These are phyloP conservation scores for Apotomis betuletana DNA, from an alignment of 2,888 invertebrate species.

Conservation along the genomic window DNA sequence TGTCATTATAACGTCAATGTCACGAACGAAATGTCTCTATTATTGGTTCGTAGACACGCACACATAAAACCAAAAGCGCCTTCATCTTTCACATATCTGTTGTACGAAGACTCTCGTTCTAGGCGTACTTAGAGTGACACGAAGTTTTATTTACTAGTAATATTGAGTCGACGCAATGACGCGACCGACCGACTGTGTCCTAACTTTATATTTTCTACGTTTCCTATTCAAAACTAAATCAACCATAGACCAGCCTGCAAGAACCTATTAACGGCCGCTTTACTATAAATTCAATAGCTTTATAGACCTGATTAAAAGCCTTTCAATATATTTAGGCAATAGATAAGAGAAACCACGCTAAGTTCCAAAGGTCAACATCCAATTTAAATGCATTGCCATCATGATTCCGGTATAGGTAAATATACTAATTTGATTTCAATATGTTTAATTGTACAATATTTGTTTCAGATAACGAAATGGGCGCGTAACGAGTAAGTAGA, in stretches of 20 bases:
- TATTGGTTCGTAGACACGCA: no score
- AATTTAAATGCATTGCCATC: conserved; percentile 30
- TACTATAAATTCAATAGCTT: background rate
- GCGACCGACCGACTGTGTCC: no score
- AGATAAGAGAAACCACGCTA: conserved; percentile 4
- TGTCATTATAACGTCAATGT: no score
- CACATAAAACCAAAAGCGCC: no score
- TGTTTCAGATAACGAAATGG: conserved; percentile 33
- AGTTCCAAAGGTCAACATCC: conserved; percentile 22
- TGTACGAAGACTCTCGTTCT: no score
- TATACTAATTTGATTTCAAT: conserved; percentile 10
- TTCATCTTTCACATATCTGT: no score
- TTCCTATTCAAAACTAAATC: background rate
- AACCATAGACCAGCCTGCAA: background rate
- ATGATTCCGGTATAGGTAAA: conserved; percentile 11
- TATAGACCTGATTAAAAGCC: background rate
- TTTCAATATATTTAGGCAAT: conserved; percentile 1
- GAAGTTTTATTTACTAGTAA: no score
- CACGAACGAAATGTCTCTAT: no score
- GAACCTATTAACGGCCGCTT: background rate
- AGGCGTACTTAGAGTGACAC: no score
- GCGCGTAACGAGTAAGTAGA: conserved; percentile 30
- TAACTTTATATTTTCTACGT: no score
- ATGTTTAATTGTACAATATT: conserved; percentile 32
- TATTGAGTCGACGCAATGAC: no score